Evolutionary conservation across 2,888 invertebrate genomes (phyloP), one percentile per base, ranked within the genome.

Genomic region (Melinaea marsaeus): DNA sequence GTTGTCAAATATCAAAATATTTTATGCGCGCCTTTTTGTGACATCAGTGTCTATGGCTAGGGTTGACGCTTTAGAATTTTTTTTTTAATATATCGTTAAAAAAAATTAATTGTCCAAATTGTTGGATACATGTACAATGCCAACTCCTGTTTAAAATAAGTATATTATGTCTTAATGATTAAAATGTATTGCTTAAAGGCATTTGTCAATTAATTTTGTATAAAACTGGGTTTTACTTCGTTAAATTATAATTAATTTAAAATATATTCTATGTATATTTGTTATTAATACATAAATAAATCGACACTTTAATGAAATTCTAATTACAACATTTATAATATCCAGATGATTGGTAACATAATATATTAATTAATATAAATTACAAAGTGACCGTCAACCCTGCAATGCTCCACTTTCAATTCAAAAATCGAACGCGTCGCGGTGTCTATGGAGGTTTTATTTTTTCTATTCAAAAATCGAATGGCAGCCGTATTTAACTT

Each of bases 1-100:
- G 84, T 89, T 89, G 88, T 88, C 88, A 88, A 86, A 88, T 81
- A 83, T 86, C 85, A 86, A 88, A 88, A 90, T 88, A 88, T 88
- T 88, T 88, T 85, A 85, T 85, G 84, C 83, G 85, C 83, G 84
- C 83, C 84, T 85, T 85, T 84, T 81, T 74, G 70, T 81, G 74
- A 77, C 74, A 66, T 63, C 62, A 65, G 70, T 69, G 71, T 80
- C 78, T 79, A 79, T 73, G 72, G 66, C 63, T 72, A 88, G 88
- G 88, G 87, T 64, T 86, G 83, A 47, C 72, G 59, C 42, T 45
- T 9, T 13, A 9, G 42, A 55, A 46, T 37, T 33, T 32, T n/a
- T n/a, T 22, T 47, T 57, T 33, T 11, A 3, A 48, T 22, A 35
- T 13, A 11, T 58, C 22, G 22, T 22, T 22, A 22, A 22, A n/a